A percentile compares a stretch with the other conserved stretches of the same genome.
phyloP scores from a whole-genome alignment of 2,888 invertebrate species.

The Ornithoptera priamus region DNA sequence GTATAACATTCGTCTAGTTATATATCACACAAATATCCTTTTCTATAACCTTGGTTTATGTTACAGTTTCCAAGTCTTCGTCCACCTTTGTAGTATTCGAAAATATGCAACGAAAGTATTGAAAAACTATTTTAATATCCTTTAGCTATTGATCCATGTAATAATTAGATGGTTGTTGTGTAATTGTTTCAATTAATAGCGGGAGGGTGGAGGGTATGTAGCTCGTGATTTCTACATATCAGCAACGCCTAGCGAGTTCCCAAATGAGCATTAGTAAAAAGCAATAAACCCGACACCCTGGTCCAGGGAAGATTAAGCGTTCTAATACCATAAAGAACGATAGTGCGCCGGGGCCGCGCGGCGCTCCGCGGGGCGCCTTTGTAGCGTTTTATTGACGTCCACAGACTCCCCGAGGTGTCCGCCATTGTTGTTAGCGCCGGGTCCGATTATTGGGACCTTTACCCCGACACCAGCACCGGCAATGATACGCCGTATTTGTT shows the following conservation, averaged over 20 bases:
- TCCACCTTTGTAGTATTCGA: too few relatives aligned
- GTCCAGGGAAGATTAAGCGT: slow-evolving; percentile 56
- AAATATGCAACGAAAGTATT: too few relatives aligned
- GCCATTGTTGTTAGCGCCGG: slow-evolving; percentile 44
- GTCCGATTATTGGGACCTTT: slow-evolving; percentile 44
- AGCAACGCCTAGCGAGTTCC: slow-evolving; percentile 18
- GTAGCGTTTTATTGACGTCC: slow-evolving; percentile 70
- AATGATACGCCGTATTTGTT: slow-evolving; percentile 60
- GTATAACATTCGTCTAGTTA: too few relatives aligned
- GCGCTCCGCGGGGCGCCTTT: slow-evolving; percentile 56
- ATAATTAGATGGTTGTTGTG: too few relatives aligned
- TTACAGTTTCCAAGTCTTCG: too few relatives aligned
- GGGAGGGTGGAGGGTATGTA: not conserved
- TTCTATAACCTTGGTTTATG: too few relatives aligned
- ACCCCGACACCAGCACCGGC: slow-evolving; percentile 40
- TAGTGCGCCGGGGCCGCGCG: slow-evolving; percentile 36
- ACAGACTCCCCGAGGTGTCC: slow-evolving; percentile 53
- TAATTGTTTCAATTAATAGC: not conserved
- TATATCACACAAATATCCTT: too few relatives aligned
- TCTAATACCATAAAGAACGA: slow-evolving; percentile 61
- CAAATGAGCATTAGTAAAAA: slow-evolving; percentile 47
- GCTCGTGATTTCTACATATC: slow-evolving; percentile 12
- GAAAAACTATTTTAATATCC: too few relatives aligned
- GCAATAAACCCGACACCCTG: slow-evolving; percentile 62
- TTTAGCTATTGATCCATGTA: too few relatives aligned